Percentiles rank a stretch among this genome's conserved stretches.
Evolutionary conservation across 2,888 invertebrate species (phyloP).

Genomic region (Brachypterus glaber): DNA sequence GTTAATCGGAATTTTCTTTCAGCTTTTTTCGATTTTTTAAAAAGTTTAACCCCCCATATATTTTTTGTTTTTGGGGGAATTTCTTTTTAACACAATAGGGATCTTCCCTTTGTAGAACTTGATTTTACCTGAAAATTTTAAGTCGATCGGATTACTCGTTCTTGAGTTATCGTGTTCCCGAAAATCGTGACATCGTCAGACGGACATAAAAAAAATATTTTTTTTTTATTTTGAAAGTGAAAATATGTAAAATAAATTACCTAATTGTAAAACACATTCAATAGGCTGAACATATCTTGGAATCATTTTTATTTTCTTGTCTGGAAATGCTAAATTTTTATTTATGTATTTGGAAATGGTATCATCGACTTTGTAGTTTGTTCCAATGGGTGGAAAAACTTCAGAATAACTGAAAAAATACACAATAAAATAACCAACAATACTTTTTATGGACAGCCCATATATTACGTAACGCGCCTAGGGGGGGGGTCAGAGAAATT

Average conservation of each 20-base stretch:
- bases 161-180: no score
- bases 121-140: not conserved
- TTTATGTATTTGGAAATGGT: slow-evolving; percentile 25
- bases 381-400: slow-evolving; percentile 43
- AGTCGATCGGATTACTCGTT: no score
- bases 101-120: no score
- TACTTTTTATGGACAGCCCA: no score
- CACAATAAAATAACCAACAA: slow-evolving; percentile 3
- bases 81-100: no score
- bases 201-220: not conserved
- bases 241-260: slow-evolving; percentile 33
- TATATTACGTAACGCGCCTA: no score
- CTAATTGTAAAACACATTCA: slow-evolving; percentile 53
- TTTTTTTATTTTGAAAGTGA: slow-evolving; percentile 10
- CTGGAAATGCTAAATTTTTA: slow-evolving; percentile 33
- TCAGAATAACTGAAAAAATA: slow-evolving; percentile 32
- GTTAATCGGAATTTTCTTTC: no score
- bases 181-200: not conserved
- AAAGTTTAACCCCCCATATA: no score
- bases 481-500: no score
- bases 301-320: slow-evolving; percentile 26
- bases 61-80: no score
- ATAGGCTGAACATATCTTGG: slow-evolving; percentile 39
- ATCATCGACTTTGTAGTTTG: slow-evolving; percentile 22
- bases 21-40: no score